phyloP scores from a whole-genome alignment of 2,797 vertebrate genomes.

The Poeciliopsis infans region DNA sequence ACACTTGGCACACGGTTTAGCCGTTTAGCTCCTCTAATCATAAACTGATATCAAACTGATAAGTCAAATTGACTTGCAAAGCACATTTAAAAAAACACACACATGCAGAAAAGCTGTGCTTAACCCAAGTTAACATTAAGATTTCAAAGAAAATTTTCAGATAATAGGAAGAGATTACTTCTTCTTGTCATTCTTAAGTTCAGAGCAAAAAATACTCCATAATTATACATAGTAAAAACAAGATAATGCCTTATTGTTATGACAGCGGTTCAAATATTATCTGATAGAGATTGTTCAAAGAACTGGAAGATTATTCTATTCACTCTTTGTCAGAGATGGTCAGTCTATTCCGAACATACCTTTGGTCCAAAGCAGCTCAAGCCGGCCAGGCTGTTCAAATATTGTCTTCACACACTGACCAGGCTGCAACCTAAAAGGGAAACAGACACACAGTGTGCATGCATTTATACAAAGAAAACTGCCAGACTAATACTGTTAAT shows the following conservation, averaged over 20 bases:
- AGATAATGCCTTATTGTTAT: conserved; percentile 19
- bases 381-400: conserved; percentile 65
- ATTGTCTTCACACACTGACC: conserved; percentile 46
- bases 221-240: background rate
- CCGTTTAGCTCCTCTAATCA: conserved; percentile 2
- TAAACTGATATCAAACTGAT: background rate
- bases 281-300: conserved; percentile 32
- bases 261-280: conserved; percentile 19
- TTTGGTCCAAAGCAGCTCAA: conserved; percentile 67
- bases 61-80: background rate
- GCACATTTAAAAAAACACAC: background rate
- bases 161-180: background rate
- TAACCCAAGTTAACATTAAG: background rate
- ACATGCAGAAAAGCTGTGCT: background rate
- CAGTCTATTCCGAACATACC: conserved; percentile 67
- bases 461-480: conserved; percentile 16
- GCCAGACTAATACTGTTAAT: background rate
- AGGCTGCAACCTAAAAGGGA: conserved; percentile 61
- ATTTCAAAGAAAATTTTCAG: background rate
- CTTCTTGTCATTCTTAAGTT: background rate
- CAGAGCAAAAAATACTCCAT: background rate
- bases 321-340: conserved; percentile 30
- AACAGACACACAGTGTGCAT: conserved; percentile 43
- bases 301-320: conserved; percentile 22
- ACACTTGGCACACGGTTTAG: background rate